A percentile compares a stretch with the other conserved stretches of the same genome.
Evolutionary conservation across 2,113 vertebrate genomes (phyloP).

Genomic region (Hoplias malabaricus): DNA sequence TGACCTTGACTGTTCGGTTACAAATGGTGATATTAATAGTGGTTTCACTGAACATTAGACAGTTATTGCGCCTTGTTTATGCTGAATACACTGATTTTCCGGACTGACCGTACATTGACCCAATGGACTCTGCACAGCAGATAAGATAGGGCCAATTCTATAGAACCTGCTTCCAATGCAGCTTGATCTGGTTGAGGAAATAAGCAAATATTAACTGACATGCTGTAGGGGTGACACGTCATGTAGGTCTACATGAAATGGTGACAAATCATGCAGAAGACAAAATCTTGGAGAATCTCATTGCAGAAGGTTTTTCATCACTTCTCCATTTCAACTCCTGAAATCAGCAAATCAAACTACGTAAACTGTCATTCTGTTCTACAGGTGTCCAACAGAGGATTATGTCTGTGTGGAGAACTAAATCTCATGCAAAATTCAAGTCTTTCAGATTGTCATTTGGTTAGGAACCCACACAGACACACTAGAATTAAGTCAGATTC

Average conservation of each 20-base stretch:
- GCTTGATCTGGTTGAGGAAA: conserved; percentile 17
- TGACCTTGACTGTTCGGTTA: neutral
- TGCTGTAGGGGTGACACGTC: neutral
- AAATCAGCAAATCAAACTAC: neutral
- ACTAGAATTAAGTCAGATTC: neutral
- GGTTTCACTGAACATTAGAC: neutral
- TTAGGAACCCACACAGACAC: neutral
- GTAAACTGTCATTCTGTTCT: conserved; percentile 7
- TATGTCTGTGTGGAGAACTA: too few species aligned
- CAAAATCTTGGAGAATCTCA: conserved; percentile 7
- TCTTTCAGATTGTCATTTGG: neutral
- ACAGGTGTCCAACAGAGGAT: neutral
- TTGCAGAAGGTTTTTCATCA: neutral
- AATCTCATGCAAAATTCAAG: too few species aligned
- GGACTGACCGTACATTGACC: conserved; percentile 56
- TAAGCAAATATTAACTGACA: conserved; percentile 41
- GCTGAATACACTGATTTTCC: conserved; percentile 50
- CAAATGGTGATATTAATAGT: neutral
- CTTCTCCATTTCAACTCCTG: neutral
- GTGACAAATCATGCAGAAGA: neutral
- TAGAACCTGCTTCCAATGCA: conserved; percentile 40
- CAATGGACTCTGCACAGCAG: conserved; percentile 74
- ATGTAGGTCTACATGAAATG: too few species aligned
- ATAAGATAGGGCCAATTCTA: conserved; percentile 68
- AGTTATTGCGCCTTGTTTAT: conserved; percentile 27